Evolutionary conservation across 92 coral and sea anemone genomes (phyloP).

Genomic region (Porites evermanni): DNA sequence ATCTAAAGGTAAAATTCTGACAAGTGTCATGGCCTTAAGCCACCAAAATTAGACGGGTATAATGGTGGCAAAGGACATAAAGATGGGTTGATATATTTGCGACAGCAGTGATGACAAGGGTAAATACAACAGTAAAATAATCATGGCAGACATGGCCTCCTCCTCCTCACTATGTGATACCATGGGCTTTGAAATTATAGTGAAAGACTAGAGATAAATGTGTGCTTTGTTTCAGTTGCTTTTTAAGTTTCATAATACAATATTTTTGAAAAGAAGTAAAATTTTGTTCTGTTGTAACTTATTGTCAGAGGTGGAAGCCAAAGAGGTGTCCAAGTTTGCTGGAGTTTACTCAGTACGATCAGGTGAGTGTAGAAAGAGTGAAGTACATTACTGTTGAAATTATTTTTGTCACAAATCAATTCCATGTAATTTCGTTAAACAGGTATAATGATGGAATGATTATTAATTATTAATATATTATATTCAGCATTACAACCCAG

Average conservation of each 20-base stretch:
- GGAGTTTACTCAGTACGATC: slow-evolving; percentile 89
- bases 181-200: no score
- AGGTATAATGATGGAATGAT: not conserved
- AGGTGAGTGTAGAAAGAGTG: slow-evolving; percentile 47
- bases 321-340: slow-evolving; percentile 91
- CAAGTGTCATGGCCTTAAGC: no score
- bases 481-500: slow-evolving; percentile 38
- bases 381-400: not conserved
- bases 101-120: no score
- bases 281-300: not conserved
- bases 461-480: not conserved
- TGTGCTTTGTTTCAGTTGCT: not conserved
- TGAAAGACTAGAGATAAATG: no score
- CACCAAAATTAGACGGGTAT: no score
- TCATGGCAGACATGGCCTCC: no score
- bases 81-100: not conserved
- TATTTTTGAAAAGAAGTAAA: not conserved
- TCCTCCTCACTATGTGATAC: no score
- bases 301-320: slow-evolving; percentile 77
- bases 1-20: no score
- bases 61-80: not conserved
- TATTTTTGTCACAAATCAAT: not conserved
- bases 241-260: not conserved
- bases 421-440: not conserved
- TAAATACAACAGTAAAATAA: no score